Base-by-base conservation (phyloP, 2,797 vertebrate genomes). In the Aldrovandia affinis region DNA sequence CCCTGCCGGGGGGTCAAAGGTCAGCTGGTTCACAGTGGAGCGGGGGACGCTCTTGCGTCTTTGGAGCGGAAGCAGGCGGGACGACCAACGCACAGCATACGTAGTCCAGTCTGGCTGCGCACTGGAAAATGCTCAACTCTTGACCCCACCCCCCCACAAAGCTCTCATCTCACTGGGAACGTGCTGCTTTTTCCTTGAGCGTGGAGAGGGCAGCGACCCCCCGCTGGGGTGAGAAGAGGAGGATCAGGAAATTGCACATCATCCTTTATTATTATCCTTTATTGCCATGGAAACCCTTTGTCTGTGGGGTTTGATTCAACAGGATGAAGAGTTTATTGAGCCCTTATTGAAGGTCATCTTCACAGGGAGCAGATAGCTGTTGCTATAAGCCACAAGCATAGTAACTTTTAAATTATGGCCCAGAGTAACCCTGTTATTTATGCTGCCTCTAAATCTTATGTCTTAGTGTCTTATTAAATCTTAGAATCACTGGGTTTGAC, bases 51-150 rank as follows among this genome's bases (percentile, higher is more conserved):
- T 10, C 8, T 42, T 22, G 30, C 54, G 18, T 78, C 52, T 80
- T 6, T 18, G 9, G 54, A 47, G 25, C 61, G 59, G 80, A 81
- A 47, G 39, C 20, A 39, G 57, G 33, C 18, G 1, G 30, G 15
- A 10, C 22, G 22, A 39, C 50, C 10, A 22, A 36, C 33, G 15
- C 39, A n/a, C 79, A 3, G 12, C 1, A 28, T 54, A 20, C 33
- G 10, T 42, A 28, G 61, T 10, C 81, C 65, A 55, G 68, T 7
- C 59, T 80, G 50, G 30, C 68, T 78, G 25, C 77, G 50, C 77
- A 83, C 52, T 80, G 81, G 85, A 83, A 85, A 85, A 83, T 30
- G 25, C 22, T 73, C 59, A 83, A 80, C 81, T 80, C 42, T 47
- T 68, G 77, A 83, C 55, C 81, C 44, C 14, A n/a, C 25, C 78